phyloP scores from a whole-genome alignment of 2,797 vertebrate species.

The Acipenser ruthenus region DNA sequence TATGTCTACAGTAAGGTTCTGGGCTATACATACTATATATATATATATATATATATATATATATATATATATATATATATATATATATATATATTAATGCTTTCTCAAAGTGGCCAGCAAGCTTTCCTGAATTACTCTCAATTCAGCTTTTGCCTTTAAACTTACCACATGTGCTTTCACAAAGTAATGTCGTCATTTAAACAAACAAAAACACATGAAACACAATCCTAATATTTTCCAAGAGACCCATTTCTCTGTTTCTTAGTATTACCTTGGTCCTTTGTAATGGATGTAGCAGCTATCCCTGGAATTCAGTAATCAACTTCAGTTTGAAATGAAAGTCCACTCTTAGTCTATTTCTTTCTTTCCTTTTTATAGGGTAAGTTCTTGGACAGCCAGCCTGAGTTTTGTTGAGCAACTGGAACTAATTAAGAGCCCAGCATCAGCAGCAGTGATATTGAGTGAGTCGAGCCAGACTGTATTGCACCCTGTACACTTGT shows the following conservation, averaged over 20 bases:
- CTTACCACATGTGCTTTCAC: no score
- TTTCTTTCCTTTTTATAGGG: conserved; percentile 30
- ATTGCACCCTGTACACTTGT: conserved; percentile 15
- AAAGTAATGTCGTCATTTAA: no score
- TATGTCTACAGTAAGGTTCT: no score
- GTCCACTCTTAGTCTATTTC: conserved; percentile 39
- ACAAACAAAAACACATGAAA: no score
- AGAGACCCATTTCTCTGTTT: conserved; percentile 34
- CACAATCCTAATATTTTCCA: conserved; percentile 50
- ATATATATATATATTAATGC: no score
- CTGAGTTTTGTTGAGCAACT: conserved; percentile 30
- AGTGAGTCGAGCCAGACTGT: conserved; percentile 4
- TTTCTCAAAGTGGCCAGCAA: no score
- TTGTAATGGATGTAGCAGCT: conserved; percentile 31
- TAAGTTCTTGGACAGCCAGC: conserved; percentile 23
- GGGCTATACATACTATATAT: no score
- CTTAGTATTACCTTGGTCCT: conserved; percentile 45
- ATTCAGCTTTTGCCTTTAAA: no score
- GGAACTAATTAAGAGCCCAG: conserved; percentile 36
- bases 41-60: no score
- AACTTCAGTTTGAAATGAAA: conserved; percentile 31
- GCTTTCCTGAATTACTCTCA: no score
- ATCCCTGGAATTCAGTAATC: conserved; percentile 49
- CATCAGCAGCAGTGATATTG: conserved; percentile 29
- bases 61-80: no score